Evolutionary conservation across 2,888 invertebrate species (phyloP).

Genomic region (Buathra laborator): DNA sequence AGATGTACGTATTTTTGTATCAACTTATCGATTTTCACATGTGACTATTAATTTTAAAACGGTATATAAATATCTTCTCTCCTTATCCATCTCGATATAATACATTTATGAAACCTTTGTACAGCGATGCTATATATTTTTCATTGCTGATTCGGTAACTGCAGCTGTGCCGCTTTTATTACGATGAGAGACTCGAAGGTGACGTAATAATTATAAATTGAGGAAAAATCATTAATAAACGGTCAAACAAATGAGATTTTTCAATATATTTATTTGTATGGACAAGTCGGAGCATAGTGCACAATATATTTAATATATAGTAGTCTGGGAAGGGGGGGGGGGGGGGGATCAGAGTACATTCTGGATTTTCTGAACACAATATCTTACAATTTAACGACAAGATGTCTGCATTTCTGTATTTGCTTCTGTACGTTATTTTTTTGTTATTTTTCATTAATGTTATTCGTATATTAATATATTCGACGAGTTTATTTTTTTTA

Average conservation of each 20-base stretch:
- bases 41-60: too few species aligned
- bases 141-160: neutral
- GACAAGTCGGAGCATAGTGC: conserved; percentile 84
- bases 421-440: conserved; percentile 80
- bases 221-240: conserved; percentile 67
- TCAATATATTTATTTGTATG: conserved; percentile 84
- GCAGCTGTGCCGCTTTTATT: neutral
- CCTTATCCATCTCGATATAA: too few species aligned
- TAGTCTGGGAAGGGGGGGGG: conserved; percentile 76
- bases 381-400: conserved; percentile 84
- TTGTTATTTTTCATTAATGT: conserved; percentile 32
- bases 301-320: conserved; percentile 82
- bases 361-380: conserved; percentile 83
- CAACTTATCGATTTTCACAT: too few species aligned
- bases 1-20: too few species aligned
- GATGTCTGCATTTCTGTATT: conserved; percentile 82
- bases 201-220: neutral
- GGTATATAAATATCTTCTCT: too few species aligned
- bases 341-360: conserved; percentile 82
- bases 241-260: conserved; percentile 71
- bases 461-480: conserved; percentile 80
- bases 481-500: conserved; percentile 75
- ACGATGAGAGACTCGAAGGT: neutral
- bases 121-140: neutral
- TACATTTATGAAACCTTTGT: neutral